These are phyloP conservation scores for Choloepus hoffmanni DNA, from an alignment of 2,113 vertebrate genomes.

Conservation along the genomic window DNA sequence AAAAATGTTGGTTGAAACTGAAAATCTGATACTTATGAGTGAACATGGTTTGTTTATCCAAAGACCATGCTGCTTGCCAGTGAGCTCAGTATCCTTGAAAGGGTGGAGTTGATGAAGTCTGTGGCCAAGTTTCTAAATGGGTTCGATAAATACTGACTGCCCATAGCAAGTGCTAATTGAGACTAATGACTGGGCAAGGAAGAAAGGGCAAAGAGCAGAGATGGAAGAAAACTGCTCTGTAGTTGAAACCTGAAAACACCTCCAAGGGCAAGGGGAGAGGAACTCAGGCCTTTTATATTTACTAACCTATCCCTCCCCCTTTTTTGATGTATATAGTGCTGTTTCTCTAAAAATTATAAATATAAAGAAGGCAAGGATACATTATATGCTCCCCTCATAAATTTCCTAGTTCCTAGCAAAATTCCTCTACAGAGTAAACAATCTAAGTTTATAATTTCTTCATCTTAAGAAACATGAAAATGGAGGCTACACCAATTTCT, in stretches of 20 bases:
- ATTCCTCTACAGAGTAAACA: not conserved
- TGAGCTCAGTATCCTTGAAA: slow-evolving; percentile 70
- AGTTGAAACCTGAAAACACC: not conserved
- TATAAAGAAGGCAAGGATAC: not conserved
- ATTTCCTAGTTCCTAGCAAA: not conserved
- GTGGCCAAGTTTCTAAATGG: slow-evolving; percentile 71
- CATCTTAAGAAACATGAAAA: slow-evolving; percentile 12
- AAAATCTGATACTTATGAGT: slow-evolving; percentile 63
- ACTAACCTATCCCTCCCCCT: not conserved
- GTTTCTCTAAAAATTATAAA: not conserved
- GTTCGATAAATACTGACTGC: slow-evolving; percentile 62
- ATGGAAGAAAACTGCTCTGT: not conserved
- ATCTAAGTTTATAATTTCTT: not conserved
- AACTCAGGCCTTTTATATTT: not conserved
- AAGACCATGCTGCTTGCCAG: slow-evolving; percentile 22
- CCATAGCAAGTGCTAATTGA: slow-evolving; percentile 64
- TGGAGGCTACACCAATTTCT: not conserved
- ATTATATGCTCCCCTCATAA: not conserved
- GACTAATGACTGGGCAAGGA: slow-evolving; percentile 62
- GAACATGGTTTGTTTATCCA: slow-evolving; percentile 57
- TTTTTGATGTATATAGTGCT: not conserved
- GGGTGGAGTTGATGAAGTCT: slow-evolving; percentile 52
- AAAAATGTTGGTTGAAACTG: slow-evolving; percentile 68
- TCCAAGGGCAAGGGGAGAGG: not conserved
- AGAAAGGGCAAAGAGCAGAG: not conserved